Base-by-base conservation (phyloP, 2,888 invertebrate species). In the Brachyptera putata region DNA sequence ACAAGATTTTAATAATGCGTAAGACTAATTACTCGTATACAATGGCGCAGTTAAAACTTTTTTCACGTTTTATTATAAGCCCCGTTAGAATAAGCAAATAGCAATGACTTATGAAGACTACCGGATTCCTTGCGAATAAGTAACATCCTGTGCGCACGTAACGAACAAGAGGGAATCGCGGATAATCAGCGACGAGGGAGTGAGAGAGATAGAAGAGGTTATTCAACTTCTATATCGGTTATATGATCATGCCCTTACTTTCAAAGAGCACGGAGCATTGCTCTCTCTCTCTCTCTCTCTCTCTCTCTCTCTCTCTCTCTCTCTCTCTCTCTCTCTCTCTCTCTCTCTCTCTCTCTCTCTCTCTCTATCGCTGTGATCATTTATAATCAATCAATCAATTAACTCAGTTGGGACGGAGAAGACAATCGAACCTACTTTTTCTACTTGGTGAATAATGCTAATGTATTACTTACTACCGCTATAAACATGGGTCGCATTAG, bases 121-220 rank as follows among this genome's bases (percentile, higher is more conserved):
- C 56, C 60, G 60, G 56, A 56, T 61, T 56, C 56, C 60, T 53
- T 14, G 43, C 39, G 59, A 46, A 56, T 34, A 55, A 41, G 59
- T 59, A 50, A 56, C 56, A 60, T 60, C 60, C 60, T 49, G 30
- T 21, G 48, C 18, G 56, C 21, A 36, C 50, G n/a, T 36, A 9
- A 16, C 16, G 41, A 16, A 50, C 43, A 58, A 60, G 48, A 56
- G 56, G 36, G 48, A 56, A 60, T 60, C 56, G 60, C 56, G 56
- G 60, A 18, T 26, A 58, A 39, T 58, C 50, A 53, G 25, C 21
- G 14, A n/a, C 14, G 41, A 41, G 18, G 11, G 41, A 25, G 16
- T 2, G 39, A 60, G 60, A 60, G 60, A 14, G 41, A 41, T 7
- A 2, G 41, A 24, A 56, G 60, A 61, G 60, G 60, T 61, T 50